Conservation (phyloP, 37 sponge, comb jelly and placozoan species). For the Amphimedon queenslandica region DNA sequence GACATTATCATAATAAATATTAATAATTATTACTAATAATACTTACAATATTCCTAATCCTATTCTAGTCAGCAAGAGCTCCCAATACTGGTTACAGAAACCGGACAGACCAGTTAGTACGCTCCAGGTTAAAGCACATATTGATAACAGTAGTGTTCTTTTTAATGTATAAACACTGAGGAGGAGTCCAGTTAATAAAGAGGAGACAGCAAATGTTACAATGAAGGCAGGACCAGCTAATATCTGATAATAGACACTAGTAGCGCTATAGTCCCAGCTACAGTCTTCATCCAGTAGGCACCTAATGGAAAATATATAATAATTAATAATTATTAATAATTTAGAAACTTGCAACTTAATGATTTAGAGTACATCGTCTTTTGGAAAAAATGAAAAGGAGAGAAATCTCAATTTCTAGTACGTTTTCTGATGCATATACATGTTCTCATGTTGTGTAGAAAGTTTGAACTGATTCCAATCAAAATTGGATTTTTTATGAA, state of each 20-base stretch:
- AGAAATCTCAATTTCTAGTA: no score
- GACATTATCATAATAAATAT: background rate
- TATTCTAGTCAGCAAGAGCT: slow-evolving; percentile 59
- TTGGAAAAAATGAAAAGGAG: background rate
- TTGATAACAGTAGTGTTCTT: slow-evolving; percentile 28
- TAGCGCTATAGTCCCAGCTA: slow-evolving; percentile 46
- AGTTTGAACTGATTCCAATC: no score
- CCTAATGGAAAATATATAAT: background rate
- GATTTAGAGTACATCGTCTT: background rate
- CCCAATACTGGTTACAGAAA: slow-evolving; percentile 55
- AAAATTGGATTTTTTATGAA: no score
- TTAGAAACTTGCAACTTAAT: background rate
- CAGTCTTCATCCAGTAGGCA: slow-evolving; percentile 9
- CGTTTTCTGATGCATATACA: no score
- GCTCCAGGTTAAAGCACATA: slow-evolving; percentile 66
- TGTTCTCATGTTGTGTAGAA: no score
- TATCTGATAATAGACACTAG: slow-evolving; percentile 57
- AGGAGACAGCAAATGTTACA: slow-evolving; percentile 56
- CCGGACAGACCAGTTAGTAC: slow-evolving; percentile 50
- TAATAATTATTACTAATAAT: background rate
- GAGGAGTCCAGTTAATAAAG: slow-evolving; percentile 60
- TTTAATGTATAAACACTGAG: slow-evolving; percentile 39
- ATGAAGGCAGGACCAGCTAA: slow-evolving; percentile 76
- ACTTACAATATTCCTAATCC: slow-evolving; percentile 69
- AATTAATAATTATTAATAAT: background rate